Conservation (phyloP, 2,888 invertebrate genomes). For the Holacanthella duospinosa region DNA sequence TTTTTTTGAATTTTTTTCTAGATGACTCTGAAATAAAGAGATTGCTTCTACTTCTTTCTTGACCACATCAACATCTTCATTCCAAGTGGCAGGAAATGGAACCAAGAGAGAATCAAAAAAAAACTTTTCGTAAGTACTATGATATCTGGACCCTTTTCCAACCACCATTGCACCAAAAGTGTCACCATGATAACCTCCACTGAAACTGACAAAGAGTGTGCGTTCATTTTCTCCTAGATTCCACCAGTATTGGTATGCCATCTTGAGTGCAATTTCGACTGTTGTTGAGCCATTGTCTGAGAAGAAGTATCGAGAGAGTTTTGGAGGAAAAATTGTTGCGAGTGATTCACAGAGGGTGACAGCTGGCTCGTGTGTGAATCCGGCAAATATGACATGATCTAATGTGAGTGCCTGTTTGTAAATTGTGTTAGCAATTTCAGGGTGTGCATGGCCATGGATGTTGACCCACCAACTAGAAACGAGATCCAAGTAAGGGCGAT, state of each 20-base stretch:
- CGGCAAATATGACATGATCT: background rate
- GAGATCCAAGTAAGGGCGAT: background rate
- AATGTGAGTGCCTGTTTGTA: background rate
- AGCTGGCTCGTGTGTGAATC: background rate
- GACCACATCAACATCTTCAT: background rate
- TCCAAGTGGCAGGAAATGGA: background rate
- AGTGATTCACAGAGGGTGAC: background rate
- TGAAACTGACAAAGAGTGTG: background rate
- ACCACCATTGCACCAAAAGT: constrained; percentile 1
- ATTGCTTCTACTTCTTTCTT: background rate
- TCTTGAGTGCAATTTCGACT: background rate
- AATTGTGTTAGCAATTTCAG: background rate
- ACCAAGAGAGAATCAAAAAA: background rate
- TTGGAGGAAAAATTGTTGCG: background rate
- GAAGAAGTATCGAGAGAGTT: background rate
- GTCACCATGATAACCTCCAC: background rate
- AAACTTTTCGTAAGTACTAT: background rate
- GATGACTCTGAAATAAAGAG: background rate
- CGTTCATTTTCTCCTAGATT: background rate
- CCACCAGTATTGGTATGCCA: background rate
- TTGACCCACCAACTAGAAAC: background rate
- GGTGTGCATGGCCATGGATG: background rate
- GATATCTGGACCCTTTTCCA: background rate
- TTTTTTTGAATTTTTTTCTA: background rate
- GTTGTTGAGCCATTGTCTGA: background rate